These are phyloP conservation scores for Gobio occitaniae DNA, from an alignment of 2,797 vertebrate species.

Conservation along the genomic window DNA sequence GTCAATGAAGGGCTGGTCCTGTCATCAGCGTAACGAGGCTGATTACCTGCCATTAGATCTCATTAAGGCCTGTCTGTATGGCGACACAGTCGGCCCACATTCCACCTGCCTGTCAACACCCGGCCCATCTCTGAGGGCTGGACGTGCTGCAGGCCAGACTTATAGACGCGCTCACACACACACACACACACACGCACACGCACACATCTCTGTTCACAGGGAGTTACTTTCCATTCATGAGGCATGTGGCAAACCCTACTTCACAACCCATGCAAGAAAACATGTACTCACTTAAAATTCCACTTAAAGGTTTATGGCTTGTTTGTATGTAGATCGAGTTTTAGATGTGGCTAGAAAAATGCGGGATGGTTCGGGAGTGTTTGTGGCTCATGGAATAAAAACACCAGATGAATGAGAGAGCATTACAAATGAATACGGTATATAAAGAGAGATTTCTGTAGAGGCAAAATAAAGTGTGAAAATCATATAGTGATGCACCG, in stretches of 20 bases:
- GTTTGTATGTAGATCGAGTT: not conserved
- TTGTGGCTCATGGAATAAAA: not conserved
- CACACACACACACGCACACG: not conserved
- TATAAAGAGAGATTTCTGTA: not conserved
- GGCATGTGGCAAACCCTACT: conserved; percentile 14
- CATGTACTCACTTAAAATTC: not conserved
- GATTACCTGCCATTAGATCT: conserved; percentile 81
- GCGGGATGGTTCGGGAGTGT: conserved; percentile 8
- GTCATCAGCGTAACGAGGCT: conserved; percentile 75
- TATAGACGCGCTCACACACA: conserved; percentile 3
- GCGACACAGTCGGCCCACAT: conserved; percentile 63
- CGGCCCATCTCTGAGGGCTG: conserved; percentile 35
- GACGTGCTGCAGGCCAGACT: conserved; percentile 14
- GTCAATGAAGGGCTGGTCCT: conserved; percentile 65
- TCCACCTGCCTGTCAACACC: conserved; percentile 69
- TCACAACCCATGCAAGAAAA: not conserved
- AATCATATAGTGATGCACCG: not conserved
- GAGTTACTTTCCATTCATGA: conserved; percentile 17
- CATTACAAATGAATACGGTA: not conserved
- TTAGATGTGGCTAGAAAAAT: conserved; percentile 18
- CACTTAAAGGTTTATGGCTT: not conserved
- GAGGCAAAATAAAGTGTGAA: no score
- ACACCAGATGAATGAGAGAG: not conserved
- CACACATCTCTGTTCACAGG: conserved; percentile 7
- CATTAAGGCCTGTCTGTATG: conserved; percentile 76